Base-by-base conservation (phyloP, 2,888 invertebrate genomes). In the Omphaloscelis lunosa region DNA sequence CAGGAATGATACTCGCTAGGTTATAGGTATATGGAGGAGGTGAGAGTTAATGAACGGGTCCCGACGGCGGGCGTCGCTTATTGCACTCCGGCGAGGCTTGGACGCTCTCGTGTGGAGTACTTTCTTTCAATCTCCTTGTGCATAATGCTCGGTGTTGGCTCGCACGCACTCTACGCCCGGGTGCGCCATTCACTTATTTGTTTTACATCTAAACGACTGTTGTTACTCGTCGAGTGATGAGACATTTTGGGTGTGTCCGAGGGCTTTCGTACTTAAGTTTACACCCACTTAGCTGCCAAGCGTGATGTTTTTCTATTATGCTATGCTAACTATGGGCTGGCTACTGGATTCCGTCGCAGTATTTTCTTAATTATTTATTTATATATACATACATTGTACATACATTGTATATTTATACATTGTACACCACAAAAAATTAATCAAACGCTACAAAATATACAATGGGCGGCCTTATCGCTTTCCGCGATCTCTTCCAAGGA, bases 101-200 rank as follows among this genome's bases (percentile, higher is more conserved):
- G 96, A 95, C 96, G 95, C 95, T 93, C 95, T 95, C 93, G 91
- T 93, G 93, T 95, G 92, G 93, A 95, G 95, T 90, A 94, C 94
- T 94, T 95, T 95, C 95, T 95, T 95, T 95, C 96, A 96, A 95
- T 94, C 94, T 94, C 92, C 95, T 94, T 94, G 94, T 95, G 96
- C 95, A 96, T 95, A 96, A 96, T 96, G 95, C 94, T 92, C 91
- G 91, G 92, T 93, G 94, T 93, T 93, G 91, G 93, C 93, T 93
- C 90, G 93, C 94, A 95, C 95, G 95, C 95, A 95, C 95, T 94
- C 93, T 91, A 88, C 89, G 89, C 85, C 90, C 86, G 92, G 94
- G 94, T 93, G 93, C 91, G 91, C 92, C 91, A 93, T 95, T 93
- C 95, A 95, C 91, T 92, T 96, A 94, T 96, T 96, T 96, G 95